Conservation (phyloP, 2,888 invertebrate genomes). For the Parasteatoda lunata region DNA sequence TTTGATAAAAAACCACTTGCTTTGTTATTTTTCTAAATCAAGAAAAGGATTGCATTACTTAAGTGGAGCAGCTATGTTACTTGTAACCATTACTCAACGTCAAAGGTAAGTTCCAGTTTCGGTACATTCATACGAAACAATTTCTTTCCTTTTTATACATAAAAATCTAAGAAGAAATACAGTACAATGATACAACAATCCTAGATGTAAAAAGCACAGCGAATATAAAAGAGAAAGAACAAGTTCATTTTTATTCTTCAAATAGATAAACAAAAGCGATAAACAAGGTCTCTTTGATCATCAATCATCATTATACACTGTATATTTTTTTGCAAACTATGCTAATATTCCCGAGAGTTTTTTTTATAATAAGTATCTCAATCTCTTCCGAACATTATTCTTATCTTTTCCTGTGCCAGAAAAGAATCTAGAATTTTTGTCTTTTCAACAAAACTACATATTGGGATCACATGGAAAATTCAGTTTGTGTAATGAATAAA, state of each 20-base stretch:
- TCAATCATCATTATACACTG: conserved; percentile 43
- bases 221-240: background rate
- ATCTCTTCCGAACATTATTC: conserved; percentile 6
- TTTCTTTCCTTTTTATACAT: background rate
- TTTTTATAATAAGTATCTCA: conserved; percentile 33
- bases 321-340: conserved; percentile 25
- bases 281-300: conserved; percentile 36
- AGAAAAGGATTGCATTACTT: too few relatives aligned
- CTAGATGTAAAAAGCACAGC: background rate
- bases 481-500: too few relatives aligned
- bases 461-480: background rate
- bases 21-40: too few relatives aligned
- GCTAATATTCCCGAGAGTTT: conserved; percentile 45
- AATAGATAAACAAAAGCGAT: conserved; percentile 48
- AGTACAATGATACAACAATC: background rate
- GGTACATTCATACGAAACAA: background rate
- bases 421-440: background rate
- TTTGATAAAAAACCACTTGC: too few relatives aligned
- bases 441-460: background rate
- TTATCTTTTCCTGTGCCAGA: background rate
- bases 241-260: background rate
- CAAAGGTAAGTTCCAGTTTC: background rate
- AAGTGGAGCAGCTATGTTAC: background rate
- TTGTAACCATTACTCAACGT: background rate
- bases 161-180: background rate